A percentile compares a stretch with the other conserved stretches of the same genome.
Evolutionary conservation across 2,888 invertebrate genomes (phyloP).

Genomic region (Reticulitermes lucifugus): DNA sequence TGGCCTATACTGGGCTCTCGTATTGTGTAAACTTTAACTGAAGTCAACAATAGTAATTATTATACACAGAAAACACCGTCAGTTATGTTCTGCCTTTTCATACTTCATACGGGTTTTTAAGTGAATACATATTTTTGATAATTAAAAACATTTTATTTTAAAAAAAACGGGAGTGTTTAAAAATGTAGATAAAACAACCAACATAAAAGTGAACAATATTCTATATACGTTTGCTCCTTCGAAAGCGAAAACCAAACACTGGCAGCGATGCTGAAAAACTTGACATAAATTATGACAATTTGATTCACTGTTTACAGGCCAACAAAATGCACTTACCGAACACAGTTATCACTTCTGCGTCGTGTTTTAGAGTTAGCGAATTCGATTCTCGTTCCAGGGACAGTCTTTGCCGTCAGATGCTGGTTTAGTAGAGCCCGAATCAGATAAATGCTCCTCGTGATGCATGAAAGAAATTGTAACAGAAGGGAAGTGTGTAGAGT

Average conservation of each 20-base stretch:
- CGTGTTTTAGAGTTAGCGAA: too few species aligned
- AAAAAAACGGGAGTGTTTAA: too few species aligned
- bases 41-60: not conserved
- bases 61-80: not conserved
- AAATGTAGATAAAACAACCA: not conserved
- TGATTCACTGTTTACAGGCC: too few species aligned
- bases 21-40: not conserved
- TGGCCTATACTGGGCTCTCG: not conserved
- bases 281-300: too few species aligned
- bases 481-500: too few species aligned
- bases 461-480: too few species aligned
- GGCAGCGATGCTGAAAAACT: not conserved
- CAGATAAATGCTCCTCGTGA: too few species aligned
- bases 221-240: not conserved
- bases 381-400: too few species aligned
- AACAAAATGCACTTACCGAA: too few species aligned
- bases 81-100: not conserved
- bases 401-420: too few species aligned
- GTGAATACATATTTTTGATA: not conserved
- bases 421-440: too few species aligned
- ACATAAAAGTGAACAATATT: not conserved
- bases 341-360: too few species aligned
- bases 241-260: not conserved
- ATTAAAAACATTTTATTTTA: not conserved
- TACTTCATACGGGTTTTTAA: not conserved